A percentile compares a stretch with the other conserved stretches of the same genome.
phyloP scores from a whole-genome alignment of 2,888 invertebrate genomes.

The Linnaemya tessellans region DNA sequence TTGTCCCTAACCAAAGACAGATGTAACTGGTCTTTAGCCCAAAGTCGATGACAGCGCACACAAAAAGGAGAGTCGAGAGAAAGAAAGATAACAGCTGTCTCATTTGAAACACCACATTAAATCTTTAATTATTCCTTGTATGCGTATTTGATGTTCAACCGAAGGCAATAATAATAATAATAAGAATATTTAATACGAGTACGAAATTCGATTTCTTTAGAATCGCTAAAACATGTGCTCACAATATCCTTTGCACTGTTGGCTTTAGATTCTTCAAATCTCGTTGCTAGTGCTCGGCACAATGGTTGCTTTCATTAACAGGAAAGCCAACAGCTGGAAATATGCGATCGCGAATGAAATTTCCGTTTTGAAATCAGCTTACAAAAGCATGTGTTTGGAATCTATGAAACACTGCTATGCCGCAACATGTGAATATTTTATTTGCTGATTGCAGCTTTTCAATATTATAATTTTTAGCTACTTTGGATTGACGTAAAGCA shows the following conservation, averaged over 20 bases:
- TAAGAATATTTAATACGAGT: conserved; percentile 37
- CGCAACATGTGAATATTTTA: conserved; percentile 1
- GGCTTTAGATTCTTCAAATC: conserved; percentile 28
- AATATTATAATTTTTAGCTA: background rate
- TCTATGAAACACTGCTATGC: background rate
- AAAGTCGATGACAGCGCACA: conserved; percentile 20
- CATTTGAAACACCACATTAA: conserved; percentile 29
- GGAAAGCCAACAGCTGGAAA: conserved; percentile 53
- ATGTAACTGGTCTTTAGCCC: conserved; percentile 49
- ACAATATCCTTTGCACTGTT: conserved; percentile 41
- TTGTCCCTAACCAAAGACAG: conserved; percentile 50
- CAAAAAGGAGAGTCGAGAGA: conserved; percentile 8
- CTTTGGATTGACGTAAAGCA: too few species aligned
- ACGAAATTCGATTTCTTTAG: conserved; percentile 65
- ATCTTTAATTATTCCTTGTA: conserved; percentile 61
- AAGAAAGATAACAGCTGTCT: conserved; percentile 40
- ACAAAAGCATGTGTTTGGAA: conserved; percentile 31
- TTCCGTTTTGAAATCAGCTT: background rate
- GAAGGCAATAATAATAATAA: conserved; percentile 32
- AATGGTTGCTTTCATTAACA: conserved; percentile 15
- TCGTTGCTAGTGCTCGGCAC: background rate
- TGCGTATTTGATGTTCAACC: conserved; percentile 55
- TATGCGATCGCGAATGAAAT: background rate
- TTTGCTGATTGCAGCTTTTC: conserved; percentile 26
- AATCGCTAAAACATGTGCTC: conserved; percentile 45